Evolutionary conservation across 1,140 invertebrate species (phyloP).

Genomic region (Dinothrombium tinctorium): DNA sequence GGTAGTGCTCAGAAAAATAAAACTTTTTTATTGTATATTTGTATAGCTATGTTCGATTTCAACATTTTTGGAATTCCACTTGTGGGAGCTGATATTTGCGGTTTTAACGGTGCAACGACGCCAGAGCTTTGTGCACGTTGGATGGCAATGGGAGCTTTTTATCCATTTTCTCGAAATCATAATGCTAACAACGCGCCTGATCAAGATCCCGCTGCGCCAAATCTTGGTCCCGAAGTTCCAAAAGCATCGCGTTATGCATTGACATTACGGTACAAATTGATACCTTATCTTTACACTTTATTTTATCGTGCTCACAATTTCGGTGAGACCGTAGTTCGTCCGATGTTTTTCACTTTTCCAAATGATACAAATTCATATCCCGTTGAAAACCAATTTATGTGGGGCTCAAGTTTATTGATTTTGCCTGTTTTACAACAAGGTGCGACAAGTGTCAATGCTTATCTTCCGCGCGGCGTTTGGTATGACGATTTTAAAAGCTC

Average conservation of each 20-base stretch:
- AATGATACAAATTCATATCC: slow-evolving; percentile 36
- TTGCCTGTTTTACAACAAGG: slow-evolving; percentile 18
- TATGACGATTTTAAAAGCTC: slow-evolving; percentile 26
- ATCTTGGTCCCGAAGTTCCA: slow-evolving; percentile 38
- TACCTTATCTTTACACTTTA: slow-evolving; percentile 43
- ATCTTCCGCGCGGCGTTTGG: slow-evolving; percentile 45
- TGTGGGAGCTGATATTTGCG: slow-evolving; percentile 23
- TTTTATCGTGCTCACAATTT: slow-evolving; percentile 12
- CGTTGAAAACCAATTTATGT: slow-evolving; percentile 40
- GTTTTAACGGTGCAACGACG: slow-evolving; percentile 18
- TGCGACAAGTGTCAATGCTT: slow-evolving; percentile 27
- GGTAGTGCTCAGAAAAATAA: slow-evolving; percentile 17
- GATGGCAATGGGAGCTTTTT: slow-evolving; percentile 25
- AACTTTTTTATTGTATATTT: slow-evolving; percentile 17
- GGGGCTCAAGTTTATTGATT: slow-evolving; percentile 23
- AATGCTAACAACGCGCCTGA: slow-evolving; percentile 40
- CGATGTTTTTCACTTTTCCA: slow-evolving; percentile 18
- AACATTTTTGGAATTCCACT: slow-evolving; percentile 46
- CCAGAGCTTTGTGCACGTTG: slow-evolving; percentile 44
- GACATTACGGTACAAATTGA: slow-evolving; percentile 37
- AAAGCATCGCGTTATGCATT: slow-evolving; percentile 36
- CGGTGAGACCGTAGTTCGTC: neutral
- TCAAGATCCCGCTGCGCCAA: slow-evolving; percentile 18
- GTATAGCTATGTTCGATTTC: slow-evolving; percentile 36
- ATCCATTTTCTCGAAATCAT: slow-evolving; percentile 52